These are phyloP conservation scores for Mormyrus iriodes DNA, from an alignment of 2,113 vertebrate species.

Conservation along the genomic window DNA sequence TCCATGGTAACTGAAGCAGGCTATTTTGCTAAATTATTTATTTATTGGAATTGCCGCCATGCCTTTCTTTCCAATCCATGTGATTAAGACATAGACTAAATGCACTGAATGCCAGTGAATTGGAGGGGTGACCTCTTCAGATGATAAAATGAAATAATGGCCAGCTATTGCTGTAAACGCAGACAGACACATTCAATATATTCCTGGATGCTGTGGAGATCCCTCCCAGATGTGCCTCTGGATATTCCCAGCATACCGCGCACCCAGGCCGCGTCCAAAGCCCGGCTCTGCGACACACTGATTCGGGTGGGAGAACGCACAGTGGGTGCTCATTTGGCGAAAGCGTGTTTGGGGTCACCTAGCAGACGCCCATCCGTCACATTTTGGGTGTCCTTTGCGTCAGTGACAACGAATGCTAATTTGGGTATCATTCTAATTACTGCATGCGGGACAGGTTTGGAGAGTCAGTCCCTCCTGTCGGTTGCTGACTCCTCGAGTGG, in stretches of 20 bases:
- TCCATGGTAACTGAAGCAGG: slow-evolving; percentile 31
- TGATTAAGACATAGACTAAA: not conserved
- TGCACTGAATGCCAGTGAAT: not conserved
- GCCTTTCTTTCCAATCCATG: not conserved
- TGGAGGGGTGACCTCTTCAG: slow-evolving; percentile 12
- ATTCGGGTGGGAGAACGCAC: slow-evolving; percentile 47
- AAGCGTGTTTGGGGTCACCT: not conserved
- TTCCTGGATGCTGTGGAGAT: slow-evolving; percentile 28
- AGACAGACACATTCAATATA: slow-evolving; percentile 36
- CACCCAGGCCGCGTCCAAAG: slow-evolving; percentile 41
- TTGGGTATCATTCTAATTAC: not conserved
- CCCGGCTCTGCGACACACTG: slow-evolving; percentile 40
- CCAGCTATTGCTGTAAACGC: slow-evolving; percentile 15
- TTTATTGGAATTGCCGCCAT: slow-evolving; percentile 24
- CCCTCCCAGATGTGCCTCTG: slow-evolving; percentile 40
- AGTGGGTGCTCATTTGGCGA: not conserved
- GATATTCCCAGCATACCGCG: slow-evolving; percentile 33
- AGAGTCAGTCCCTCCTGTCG: not conserved
- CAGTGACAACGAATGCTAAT: not conserved
- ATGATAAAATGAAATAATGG: slow-evolving; percentile 17
- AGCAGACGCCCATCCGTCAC: not conserved
- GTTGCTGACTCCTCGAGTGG: not conserved
- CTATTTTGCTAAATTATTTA: slow-evolving; percentile 30
- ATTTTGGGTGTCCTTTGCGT: not conserved
- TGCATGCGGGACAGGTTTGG: not conserved